Evolutionary conservation across 2,888 invertebrate genomes (phyloP).

Genomic region (Erynnis tages): DNA sequence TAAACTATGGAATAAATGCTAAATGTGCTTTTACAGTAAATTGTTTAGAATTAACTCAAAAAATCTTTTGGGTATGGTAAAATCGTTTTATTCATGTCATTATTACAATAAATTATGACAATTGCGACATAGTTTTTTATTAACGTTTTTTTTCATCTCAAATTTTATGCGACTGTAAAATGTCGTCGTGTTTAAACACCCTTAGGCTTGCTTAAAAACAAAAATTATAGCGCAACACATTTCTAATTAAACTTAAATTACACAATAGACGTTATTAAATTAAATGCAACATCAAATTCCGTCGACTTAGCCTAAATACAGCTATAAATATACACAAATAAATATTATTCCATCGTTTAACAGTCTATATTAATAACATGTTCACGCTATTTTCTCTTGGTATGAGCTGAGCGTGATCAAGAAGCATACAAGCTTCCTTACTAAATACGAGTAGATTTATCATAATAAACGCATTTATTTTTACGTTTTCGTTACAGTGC

Average conservation of each 20-base stretch:
- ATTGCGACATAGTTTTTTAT: too few relatives aligned
- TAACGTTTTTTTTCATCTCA: too few relatives aligned
- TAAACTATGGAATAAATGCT: too few relatives aligned
- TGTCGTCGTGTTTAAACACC: too few relatives aligned
- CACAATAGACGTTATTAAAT: constrained; percentile 6
- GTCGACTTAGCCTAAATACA: constrained; percentile 13
- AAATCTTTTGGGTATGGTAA: too few relatives aligned
- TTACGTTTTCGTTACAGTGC: constrained; percentile 19
- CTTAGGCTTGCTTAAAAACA: too few relatives aligned
- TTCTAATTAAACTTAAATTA: neutral
- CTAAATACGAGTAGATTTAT: too few relatives aligned
- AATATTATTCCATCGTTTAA: constrained; percentile 17
- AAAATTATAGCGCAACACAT: neutral
- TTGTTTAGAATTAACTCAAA: too few relatives aligned
- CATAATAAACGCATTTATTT: neutral
- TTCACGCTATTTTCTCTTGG: neutral
- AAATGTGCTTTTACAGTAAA: too few relatives aligned
- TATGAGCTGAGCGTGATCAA: constrained; percentile 5
- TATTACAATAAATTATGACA: too few relatives aligned
- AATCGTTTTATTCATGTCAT: too few relatives aligned
- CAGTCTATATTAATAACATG: constrained; percentile 21
- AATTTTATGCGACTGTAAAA: too few relatives aligned
- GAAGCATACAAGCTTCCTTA: constrained; percentile 11
- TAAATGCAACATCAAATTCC: constrained; percentile 9
- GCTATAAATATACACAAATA: constrained; percentile 22